Base-by-base conservation (phyloP, 64 coral and sea anemone genomes). In the Exaiptasia diaphana region DNA sequence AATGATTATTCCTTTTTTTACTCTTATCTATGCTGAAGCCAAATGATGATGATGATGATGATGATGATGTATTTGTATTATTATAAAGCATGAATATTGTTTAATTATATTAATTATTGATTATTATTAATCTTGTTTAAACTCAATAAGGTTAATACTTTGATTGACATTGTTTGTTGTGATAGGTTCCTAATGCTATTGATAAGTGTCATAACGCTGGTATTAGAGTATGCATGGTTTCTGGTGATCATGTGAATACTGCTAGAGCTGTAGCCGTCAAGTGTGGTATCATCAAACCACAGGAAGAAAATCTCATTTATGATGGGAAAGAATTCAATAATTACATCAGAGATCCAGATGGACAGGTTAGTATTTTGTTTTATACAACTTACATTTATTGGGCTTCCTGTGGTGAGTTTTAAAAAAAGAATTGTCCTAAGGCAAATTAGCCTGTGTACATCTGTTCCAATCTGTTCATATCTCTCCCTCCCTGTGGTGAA, bases 191-290 rank as follows among this genome's bases (percentile, higher is more conserved):
- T 58, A 80, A 85, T 35, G 86, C 91, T 31, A 79, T 94, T 49
- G 41, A 49, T 7, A 89, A 68, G 20, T 94, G 91, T 68, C 68
- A 67, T 17, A 94, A 78, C 35, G 91, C 91, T 94, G 91, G 91
- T 32, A 90, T 95, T 29, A 89, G 83, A 55, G 91, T 95, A 24
- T 83, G 87, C 33, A 95, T 95, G 91, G 91, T 95, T 33, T 82
- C 72, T 22, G 86, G 91, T 45, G 91, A 95, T 71, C 88, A 85
- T 73, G 61, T 95, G 6, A 70, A 87, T 33, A 95, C 91, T 39
- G 91, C 91, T 24, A 89, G 76, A 34, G 67, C 91, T 52, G 73
- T 95, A 40, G 91, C 91, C 33, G 56, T 85, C 13, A 95, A 89
- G 32, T 83, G 85, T 64, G 91, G 91, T 23, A 95, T 95, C 24